Percentiles rank a stretch among this genome's conserved stretches.
Conservation (phyloP, 2,797 vertebrate genomes). For the Gorsachius magnificus region DNA sequence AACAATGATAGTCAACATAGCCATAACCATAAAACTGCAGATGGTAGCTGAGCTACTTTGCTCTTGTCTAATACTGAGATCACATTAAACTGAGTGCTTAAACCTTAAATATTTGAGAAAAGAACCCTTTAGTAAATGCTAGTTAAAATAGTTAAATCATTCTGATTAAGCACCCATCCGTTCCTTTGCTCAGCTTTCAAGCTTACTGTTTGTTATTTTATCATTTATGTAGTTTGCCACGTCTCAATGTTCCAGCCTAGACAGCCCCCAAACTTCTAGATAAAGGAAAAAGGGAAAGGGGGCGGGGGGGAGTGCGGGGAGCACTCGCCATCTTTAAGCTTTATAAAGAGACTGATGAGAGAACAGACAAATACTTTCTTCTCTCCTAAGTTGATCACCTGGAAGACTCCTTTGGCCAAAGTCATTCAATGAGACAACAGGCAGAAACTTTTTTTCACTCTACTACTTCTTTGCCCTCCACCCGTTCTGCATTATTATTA, state of each 20-base stretch:
- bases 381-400: not conserved
- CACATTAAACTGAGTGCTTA: constrained; percentile 8
- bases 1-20: not conserved
- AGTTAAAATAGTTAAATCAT: not conserved
- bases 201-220: not conserved
- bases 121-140: not conserved
- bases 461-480: not conserved
- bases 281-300: not conserved
- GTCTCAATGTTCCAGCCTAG: not conserved
- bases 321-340: not conserved
- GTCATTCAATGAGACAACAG: not conserved
- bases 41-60: not conserved
- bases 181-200: not conserved
- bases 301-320: not conserved
- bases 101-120: constrained; percentile 18
- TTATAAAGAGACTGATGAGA: not conserved
- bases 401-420: not conserved
- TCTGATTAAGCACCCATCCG: not conserved
- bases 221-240: not conserved
- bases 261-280: not conserved
- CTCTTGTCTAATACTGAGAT: not conserved
- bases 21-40: constrained; percentile 31
- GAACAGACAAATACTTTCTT: not conserved
- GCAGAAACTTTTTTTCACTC: not conserved
- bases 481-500: not conserved